A percentile compares a stretch with the other conserved stretches of the same genome.
phyloP scores from a whole-genome alignment of 2,888 invertebrate species.

The Drosophila dives region DNA sequence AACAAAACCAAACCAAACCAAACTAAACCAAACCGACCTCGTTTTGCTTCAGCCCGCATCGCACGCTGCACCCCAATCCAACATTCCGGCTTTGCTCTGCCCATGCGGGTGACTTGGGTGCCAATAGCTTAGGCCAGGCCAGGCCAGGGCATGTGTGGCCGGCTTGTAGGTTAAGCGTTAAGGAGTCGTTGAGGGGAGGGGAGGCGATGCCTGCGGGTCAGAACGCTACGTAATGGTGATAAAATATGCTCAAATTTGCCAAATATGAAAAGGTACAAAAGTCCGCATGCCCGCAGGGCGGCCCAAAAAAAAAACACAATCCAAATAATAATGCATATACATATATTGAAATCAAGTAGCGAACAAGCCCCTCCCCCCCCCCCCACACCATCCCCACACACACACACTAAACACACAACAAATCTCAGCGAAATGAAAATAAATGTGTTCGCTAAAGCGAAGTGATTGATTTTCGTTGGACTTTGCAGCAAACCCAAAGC shows the following conservation, averaged over 20 bases:
- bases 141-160: neutral
- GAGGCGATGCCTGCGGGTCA: constrained; percentile 69
- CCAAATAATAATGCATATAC: constrained; percentile 57
- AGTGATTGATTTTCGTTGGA: constrained; percentile 83
- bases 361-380: constrained; percentile 1
- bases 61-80: neutral
- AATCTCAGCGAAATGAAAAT: constrained; percentile 82
- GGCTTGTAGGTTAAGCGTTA: neutral
- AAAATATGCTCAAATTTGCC: constrained; percentile 82
- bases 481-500: constrained; percentile 7
- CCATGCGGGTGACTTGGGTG: constrained; percentile 64
- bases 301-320: constrained; percentile 34
- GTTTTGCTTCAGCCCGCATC: constrained; percentile 6
- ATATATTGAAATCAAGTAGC: constrained; percentile 69
- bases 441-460: constrained; percentile 83
- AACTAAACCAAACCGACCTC: constrained; percentile 16
- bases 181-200: neutral
- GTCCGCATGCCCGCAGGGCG: constrained; percentile 53
- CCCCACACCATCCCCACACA: neutral
- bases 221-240: constrained; percentile 76
- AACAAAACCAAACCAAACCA: neutral
- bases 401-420: constrained; percentile 4
- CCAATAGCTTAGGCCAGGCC: constrained; percentile 54
- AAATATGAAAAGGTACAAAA: constrained; percentile 77
- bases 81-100: constrained; percentile 4